Conservation (phyloP, 2,113 vertebrate species). For the Gnathonemus echidnorhynchus region DNA sequence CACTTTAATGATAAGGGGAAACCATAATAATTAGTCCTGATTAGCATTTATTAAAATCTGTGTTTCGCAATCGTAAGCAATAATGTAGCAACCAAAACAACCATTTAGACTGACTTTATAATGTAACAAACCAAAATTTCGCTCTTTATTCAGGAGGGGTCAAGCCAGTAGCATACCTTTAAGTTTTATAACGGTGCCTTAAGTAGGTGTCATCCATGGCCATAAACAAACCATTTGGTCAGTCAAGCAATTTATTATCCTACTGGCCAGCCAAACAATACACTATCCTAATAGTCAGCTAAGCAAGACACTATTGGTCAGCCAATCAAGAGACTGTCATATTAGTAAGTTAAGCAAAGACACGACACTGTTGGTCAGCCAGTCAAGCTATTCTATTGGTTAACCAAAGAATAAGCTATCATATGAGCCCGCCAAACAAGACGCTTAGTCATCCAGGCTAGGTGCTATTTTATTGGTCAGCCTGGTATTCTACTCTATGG, state of each 20-base stretch:
- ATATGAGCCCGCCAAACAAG: neutral
- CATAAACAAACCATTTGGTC: neutral
- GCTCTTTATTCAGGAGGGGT: neutral
- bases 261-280: neutral
- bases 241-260: neutral
- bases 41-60: neutral
- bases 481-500: neutral
- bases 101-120: neutral
- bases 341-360: neutral
- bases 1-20: neutral
- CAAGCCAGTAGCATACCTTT: neutral
- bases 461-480: neutral
- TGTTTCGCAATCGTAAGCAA: neutral
- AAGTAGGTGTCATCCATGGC: neutral
- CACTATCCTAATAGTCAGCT: neutral
- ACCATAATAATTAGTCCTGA: neutral
- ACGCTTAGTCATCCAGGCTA: neutral
- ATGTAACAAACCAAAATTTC: neutral
- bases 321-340: neutral
- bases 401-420: neutral
- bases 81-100: neutral
- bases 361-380: neutral
- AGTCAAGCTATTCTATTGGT: neutral
- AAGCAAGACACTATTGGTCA: neutral
- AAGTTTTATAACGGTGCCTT: neutral